Evolutionary conservation across 2,888 invertebrate genomes (phyloP).

Genomic region (Netelia melanura): DNA sequence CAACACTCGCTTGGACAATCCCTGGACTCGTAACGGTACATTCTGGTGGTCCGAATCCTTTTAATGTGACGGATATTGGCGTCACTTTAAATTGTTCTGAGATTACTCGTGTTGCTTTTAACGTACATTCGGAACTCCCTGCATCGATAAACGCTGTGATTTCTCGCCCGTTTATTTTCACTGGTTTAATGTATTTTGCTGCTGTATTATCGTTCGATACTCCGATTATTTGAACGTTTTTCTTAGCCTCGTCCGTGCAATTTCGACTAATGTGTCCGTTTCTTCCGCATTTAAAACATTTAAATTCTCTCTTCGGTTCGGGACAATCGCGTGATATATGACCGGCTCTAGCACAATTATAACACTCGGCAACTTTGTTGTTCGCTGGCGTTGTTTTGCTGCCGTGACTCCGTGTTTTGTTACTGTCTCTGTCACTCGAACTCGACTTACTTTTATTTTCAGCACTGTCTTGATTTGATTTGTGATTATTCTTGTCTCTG

Average conservation of each 20-base stretch:
- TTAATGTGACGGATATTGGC: background rate
- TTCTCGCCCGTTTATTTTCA: background rate
- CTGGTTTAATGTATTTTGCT: background rate
- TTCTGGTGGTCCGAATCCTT: constrained; percentile 26
- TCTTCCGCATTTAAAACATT: constrained; percentile 1
- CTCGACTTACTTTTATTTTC: too few relatives aligned
- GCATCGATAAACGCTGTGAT: constrained; percentile 19
- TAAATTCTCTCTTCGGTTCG: background rate
- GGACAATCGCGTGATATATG: constrained; percentile 26
- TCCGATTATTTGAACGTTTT: background rate
- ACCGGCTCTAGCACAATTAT: constrained; percentile 10
- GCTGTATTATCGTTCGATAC: background rate
- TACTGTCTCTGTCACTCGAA: too few relatives aligned
- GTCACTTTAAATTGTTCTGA: constrained; percentile 13
- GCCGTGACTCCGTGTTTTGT: too few relatives aligned
- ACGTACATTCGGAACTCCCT: constrained; percentile 37
- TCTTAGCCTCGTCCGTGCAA: background rate
- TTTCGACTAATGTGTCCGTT: constrained; percentile 6
- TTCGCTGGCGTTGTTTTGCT: background rate
- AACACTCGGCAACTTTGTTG: background rate
- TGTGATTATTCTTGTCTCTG: too few relatives aligned
- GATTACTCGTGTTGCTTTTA: constrained; percentile 9
- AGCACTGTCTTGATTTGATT: too few relatives aligned
- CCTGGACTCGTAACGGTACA: constrained; percentile 8
- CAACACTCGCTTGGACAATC: background rate